Evolutionary conservation across 2,113 vertebrate species (phyloP), one percentile per base, ranked within the genome.

Genomic region (Ptilorrhoa leucosticta): DNA sequence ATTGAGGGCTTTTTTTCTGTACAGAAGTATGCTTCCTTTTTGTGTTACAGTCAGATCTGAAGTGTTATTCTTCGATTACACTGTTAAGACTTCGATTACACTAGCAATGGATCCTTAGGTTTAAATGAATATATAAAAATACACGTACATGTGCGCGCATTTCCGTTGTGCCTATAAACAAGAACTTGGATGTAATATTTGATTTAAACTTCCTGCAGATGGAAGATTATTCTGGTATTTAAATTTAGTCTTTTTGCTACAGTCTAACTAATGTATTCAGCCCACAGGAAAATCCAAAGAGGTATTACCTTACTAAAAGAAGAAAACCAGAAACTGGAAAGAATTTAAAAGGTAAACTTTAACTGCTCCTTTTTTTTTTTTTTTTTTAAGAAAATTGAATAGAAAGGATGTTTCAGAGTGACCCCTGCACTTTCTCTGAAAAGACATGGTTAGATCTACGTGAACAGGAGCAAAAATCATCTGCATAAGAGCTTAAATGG

Each of bases 181-280:
- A 91, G 79, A 88, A 88, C 63, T 95, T 61, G 57, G 47, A 44
- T 47, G 20, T 57, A 85, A 56, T 78, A 76, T 72, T 93, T 94
- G 45, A 79, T 89, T 88, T 60, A 77, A 63, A 23, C 35, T 88
- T 93, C 50, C 48, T 80, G 76, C 89, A 95, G 81, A 90, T 86
- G 75, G 89, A 89, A 78, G 56, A 78, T 91, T 80, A 88, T 93
- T 92, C 71, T 92, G 40, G 48, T 91, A 89, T 94, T 92, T 90
- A 93, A 93, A 92, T 91, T n/a, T 75, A 73, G 66, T 77, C 68
- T 73, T 94, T 89, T 75, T 83, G 48, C 81, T 92, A 87, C 48
- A 75, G 57, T 81, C 72, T 86, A 88, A 39, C 56, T 68, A 72
- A 64, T 83, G 33, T 30, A 18, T 64, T 89, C 78, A 96, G 39